Conservation (phyloP, 2,888 invertebrate species). For the Archaeoteleia sp. region DNA sequence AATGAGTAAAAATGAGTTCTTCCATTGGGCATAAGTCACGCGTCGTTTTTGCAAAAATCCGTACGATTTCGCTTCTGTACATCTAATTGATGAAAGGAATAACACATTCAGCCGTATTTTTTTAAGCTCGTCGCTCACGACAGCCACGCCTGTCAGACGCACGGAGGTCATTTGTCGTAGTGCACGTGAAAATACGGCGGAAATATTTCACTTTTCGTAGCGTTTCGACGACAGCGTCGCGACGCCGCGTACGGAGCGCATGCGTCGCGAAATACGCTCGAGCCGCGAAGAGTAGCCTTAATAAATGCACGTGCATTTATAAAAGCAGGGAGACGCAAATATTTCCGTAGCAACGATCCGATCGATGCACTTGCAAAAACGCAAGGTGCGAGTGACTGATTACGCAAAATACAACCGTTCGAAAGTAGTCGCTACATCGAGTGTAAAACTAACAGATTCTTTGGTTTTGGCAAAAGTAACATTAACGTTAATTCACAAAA, state of each 20-base stretch:
- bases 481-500: too few relatives aligned
- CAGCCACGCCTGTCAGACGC: constrained; percentile 69
- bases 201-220: constrained; percentile 75
- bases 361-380: constrained; percentile 51
- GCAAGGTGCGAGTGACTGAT: constrained; percentile 43
- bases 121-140: constrained; percentile 58
- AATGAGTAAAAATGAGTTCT: neutral
- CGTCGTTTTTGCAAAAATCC: constrained; percentile 24
- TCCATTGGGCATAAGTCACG: constrained; percentile 12
- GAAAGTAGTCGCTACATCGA: too few relatives aligned
- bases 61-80: constrained; percentile 36
- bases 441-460: too few relatives aligned
- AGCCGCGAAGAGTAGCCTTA: constrained; percentile 68
- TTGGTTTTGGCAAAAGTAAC: too few relatives aligned
- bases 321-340: constrained; percentile 66
- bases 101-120: constrained; percentile 64
- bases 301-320: constrained; percentile 73
- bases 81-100: constrained; percentile 64
- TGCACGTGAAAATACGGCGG: constrained; percentile 74
- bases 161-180: constrained; percentile 72
- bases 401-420: constrained; percentile 20
- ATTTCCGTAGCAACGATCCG: constrained; percentile 57
- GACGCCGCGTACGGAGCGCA: constrained; percentile 71
- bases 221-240: constrained; percentile 73
- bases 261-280: constrained; percentile 70